phyloP scores from a whole-genome alignment of 2,888 invertebrate genomes.

The Nomada fucata region DNA sequence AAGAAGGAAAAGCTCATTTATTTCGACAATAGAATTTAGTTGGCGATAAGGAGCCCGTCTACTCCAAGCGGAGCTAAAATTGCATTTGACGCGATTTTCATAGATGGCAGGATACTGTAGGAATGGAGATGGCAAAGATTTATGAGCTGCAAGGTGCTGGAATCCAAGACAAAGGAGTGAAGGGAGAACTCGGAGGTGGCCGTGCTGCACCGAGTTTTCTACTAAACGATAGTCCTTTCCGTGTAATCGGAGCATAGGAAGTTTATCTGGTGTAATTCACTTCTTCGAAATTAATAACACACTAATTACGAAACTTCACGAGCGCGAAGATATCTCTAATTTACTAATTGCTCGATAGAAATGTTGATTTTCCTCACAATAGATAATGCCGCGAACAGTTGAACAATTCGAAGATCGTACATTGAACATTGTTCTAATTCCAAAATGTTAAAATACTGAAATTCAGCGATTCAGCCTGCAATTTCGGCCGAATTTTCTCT shows the following conservation, averaged over 20 bases:
- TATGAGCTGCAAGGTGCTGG: constrained; percentile 5
- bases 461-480: not conserved
- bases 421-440: too few species aligned
- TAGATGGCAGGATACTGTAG: not conserved
- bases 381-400: too few species aligned
- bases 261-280: not conserved
- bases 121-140: constrained; percentile 27
- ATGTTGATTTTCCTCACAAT: too few species aligned
- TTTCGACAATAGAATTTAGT: not conserved
- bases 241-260: not conserved
- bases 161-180: constrained; percentile 20
- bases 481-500: not conserved
- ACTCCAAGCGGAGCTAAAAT: not conserved
- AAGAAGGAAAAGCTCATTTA: not conserved
- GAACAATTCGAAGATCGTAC: not conserved
- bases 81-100: not conserved
- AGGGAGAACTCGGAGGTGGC: not conserved
- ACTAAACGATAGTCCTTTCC: not conserved
- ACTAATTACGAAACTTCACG: too few species aligned
- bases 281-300: not conserved
- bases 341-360: too few species aligned
- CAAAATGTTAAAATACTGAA: not conserved
- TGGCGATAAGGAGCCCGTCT: not conserved
- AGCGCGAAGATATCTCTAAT: too few species aligned
- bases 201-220: constrained; percentile 22